phyloP scores from a whole-genome alignment of 2,113 vertebrate species.

The Lethenteron reissneri region DNA sequence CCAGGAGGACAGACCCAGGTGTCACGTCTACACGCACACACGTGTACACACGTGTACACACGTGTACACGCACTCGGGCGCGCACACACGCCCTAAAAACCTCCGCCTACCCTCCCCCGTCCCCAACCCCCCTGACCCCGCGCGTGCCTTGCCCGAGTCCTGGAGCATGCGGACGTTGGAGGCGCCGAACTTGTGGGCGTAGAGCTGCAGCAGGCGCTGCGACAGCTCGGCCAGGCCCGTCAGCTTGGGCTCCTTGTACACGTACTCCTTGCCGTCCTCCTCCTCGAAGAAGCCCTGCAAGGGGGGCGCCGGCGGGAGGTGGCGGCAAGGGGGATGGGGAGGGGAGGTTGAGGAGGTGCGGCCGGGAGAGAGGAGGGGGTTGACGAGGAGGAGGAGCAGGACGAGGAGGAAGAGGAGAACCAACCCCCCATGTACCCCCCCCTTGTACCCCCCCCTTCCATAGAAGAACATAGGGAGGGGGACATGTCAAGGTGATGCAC shows the following conservation, averaged over 20 bases:
- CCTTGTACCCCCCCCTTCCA: no score
- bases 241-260: constrained; percentile 96
- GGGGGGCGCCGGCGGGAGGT: neutral
- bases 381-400: constrained; percentile 1
- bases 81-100: no score
- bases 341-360: neutral
- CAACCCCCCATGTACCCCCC: neutral
- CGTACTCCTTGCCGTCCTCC: constrained; percentile 94
- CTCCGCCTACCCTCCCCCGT: neutral
- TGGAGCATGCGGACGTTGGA: constrained; percentile 99
- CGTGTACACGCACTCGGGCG: no score
- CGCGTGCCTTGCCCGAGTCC: constrained; percentile 66
- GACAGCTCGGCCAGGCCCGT: constrained; percentile 84
- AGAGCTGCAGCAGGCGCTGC: constrained; percentile 81
- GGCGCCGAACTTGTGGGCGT: constrained; percentile 88
- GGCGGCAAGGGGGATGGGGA: no score
- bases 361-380: neutral
- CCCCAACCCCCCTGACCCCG: neutral
- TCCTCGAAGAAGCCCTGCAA: constrained; percentile 87
- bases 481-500: no score
- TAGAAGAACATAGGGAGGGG: no score
- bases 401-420: constrained; percentile 1
- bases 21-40: no score
- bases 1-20: no score
- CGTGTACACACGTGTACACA: no score